phyloP scores from a whole-genome alignment of 2,888 invertebrate species.

The Isotomurus palustris region DNA sequence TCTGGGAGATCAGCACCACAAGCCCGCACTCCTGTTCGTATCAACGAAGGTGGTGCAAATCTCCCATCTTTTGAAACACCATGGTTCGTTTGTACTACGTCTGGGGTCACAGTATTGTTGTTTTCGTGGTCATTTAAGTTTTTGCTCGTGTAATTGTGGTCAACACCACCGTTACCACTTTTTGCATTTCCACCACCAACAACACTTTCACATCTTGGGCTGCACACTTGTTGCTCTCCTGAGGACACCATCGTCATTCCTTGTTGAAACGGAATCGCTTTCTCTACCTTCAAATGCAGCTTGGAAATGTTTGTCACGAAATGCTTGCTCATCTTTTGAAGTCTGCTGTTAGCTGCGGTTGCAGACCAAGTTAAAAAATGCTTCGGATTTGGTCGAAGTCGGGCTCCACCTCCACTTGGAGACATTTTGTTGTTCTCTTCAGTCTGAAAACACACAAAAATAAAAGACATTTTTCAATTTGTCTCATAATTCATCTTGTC shows the following conservation, averaged over 20 bases:
- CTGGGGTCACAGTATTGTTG: not conserved
- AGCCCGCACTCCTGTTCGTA: not conserved
- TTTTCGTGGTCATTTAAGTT: not conserved
- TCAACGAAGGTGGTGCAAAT: no score
- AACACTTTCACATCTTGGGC: no score
- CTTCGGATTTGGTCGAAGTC: constrained; percentile 35
- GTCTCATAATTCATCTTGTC: no score
- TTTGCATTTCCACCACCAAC: not conserved
- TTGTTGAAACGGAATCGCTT: constrained; percentile 25
- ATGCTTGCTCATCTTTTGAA: constrained; percentile 44
- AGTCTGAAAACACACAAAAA: constrained; percentile 61
- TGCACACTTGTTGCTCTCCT: no score
- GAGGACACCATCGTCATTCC: not conserved
- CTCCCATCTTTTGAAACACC: no score
- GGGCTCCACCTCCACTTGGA: constrained; percentile 8
- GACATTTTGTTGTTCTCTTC: constrained; percentile 63
- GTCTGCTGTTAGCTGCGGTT: constrained; percentile 39
- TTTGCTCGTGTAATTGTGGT: not conserved
- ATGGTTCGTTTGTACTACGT: not conserved
- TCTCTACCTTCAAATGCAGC: constrained; percentile 40
- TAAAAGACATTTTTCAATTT: no score
- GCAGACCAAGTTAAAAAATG: constrained; percentile 46
- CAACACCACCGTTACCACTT: not conserved
- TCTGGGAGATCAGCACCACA: not conserved
- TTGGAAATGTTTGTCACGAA: constrained; percentile 43